Base-by-base conservation (phyloP, 2,888 invertebrate species). In the Melitaea athalia region DNA sequence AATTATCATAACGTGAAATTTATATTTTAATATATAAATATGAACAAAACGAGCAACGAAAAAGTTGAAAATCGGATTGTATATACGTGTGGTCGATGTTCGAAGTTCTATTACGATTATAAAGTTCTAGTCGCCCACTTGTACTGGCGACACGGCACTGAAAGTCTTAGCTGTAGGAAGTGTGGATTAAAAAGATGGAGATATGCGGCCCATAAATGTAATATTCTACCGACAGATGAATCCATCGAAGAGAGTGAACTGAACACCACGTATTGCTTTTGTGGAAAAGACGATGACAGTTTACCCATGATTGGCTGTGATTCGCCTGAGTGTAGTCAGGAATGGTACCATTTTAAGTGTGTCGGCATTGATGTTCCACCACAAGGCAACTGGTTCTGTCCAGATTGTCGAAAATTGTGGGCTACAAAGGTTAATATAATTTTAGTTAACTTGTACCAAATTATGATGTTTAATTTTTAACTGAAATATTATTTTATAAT, bases 131-230 rank as follows among this genome's bases (percentile, higher is more conserved):
- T 90, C 5, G 86, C 85, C 69, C 90, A 91, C 74, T 73, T 91
- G 33, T 90, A 84, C 72, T 89, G 88, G 88, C 79, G 84, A 7
- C 89, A 90, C 68, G 89, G 88, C 6, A 89, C 88, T 0, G 87
- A 89, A 72, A 88, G 87, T 63, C 59, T 71, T 8, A 76, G 72
- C 73, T 91, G 89, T 73, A 77, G 76, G 10, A 69, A 75, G 55
- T 89, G 90, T 38, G 75, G 77, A 0, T 47, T 87, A 49, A 85
- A 81, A 70, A 79, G 79, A 10, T 91, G 89, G 89, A 69, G 53
- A 2, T 87, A 80, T 69, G 88, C 89, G 0, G 77, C 76, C 7
- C 89, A 89, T 75, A 66, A 81, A 14, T 91, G 89, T 71, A 74
- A 84, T 76, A 80, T 86, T 0, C 75, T 89, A 10, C 89, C 89